Evolutionary conservation across 2,888 invertebrate genomes (phyloP).

Genomic region (Homarus gammarus): DNA sequence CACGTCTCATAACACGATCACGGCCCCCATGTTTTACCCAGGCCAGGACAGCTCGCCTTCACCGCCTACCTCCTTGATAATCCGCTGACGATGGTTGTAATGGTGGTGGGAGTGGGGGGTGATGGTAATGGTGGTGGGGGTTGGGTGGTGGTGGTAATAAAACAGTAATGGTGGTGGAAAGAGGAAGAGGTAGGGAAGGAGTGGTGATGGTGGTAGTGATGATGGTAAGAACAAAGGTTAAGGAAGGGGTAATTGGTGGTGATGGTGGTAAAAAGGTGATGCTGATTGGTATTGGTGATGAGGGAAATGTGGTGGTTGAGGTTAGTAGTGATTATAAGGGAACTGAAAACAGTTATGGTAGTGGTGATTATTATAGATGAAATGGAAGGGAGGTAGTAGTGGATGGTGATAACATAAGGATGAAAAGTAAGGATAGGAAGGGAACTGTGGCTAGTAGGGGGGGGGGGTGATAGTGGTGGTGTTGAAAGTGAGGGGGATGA

Average conservation of each 20-base stretch:
- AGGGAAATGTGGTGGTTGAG: not conserved
- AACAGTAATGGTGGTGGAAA: not conserved
- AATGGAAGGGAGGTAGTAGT: no score
- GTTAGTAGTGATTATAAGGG: not conserved
- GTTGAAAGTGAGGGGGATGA: not conserved
- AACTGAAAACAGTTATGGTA: not conserved
- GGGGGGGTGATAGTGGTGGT: not conserved
- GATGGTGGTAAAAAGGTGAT: not conserved
- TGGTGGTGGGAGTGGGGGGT: no score
- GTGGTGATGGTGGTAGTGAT: not conserved
- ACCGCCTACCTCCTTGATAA: constrained; percentile 23
- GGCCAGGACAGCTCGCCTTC: not conserved
- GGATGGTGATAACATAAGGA: no score
- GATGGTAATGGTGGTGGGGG: not conserved
- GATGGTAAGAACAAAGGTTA: no score
- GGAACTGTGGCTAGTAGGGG: no score
- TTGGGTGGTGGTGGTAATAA: not conserved
- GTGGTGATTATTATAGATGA: not conserved
- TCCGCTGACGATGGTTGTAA: not conserved
- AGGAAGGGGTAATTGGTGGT: no score
- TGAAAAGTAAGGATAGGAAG: no score
- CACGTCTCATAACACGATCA: constrained; percentile 41
- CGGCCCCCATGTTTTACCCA: constrained; percentile 6
- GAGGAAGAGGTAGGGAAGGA: not conserved
- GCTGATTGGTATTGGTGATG: not conserved